Evolutionary conservation across 2,113 vertebrate species (phyloP), one percentile per base, ranked within the genome.

Genomic region (Hippoglossus stenolepis): DNA sequence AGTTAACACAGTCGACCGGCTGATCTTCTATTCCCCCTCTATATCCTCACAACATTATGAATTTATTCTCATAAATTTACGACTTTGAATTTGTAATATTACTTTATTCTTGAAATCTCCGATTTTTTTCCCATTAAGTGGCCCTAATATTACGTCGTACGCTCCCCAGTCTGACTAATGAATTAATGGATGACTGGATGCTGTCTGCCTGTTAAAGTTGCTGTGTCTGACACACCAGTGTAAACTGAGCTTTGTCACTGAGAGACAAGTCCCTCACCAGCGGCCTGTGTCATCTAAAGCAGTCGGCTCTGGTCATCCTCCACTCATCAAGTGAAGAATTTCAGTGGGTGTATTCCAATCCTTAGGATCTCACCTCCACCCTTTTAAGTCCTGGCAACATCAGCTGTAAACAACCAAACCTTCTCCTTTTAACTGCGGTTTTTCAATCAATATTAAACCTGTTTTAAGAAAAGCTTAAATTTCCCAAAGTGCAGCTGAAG

Each of bases 221-320:
- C 62, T 73, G 60, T n/a, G 6, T 78, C 58, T 85, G 81, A 84
- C 79, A 68, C 78, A 51, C 45, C 24, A 60, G 66, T 74, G 62
- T 45, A 60, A 62, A 67, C 71, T 70, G 66, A 31, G 31, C 11
- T 65, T 71, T 63, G 75, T 73, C 80, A 85, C 86, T 73, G 76
- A 86, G 79, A 73, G 62, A 62, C 70, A 11, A 26, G 51, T 38
- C 71, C 49, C 54, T 43, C 78, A 14, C 75, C 24, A 13, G n/a
- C 11, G 40, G 40, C 40, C 12, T 43, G 11, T 43, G 40, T 13
- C 40, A 12, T 43, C 40, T 43, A 3, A 13, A 43, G 40, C 40
- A 13, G 10, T 43, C 0, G 10, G 3, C 11, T 43, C 40, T 43
- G 40, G 40, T 40, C 47, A 49, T 49, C 47, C 13, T 53, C 51